phyloP scores from a whole-genome alignment of 2,797 vertebrate species.

The Gephyroberyx darwinii region DNA sequence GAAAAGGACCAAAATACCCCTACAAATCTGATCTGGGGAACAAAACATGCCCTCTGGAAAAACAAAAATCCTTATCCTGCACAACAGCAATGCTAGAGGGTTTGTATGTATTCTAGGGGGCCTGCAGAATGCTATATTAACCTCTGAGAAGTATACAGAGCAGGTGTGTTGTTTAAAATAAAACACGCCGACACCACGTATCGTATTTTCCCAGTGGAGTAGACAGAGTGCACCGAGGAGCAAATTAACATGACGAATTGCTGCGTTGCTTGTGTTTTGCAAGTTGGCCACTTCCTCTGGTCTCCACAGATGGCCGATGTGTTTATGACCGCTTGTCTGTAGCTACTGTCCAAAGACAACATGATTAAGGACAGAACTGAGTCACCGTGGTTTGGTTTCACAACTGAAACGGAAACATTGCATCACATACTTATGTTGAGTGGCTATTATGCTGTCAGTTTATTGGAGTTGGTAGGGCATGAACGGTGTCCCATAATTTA shows the following conservation, averaged over 20 bases:
- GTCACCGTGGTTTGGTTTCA: constrained; percentile 50
- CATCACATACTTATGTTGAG: constrained; percentile 29
- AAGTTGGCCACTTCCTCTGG: constrained; percentile 50
- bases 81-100: neutral
- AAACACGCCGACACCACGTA: constrained; percentile 51
- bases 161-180: constrained; percentile 69
- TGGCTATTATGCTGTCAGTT: constrained; percentile 25
- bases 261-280: constrained; percentile 54
- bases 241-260: constrained; percentile 61
- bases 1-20: too few relatives aligned
- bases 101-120: neutral
- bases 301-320: constrained; percentile 58
- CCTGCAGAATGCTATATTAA: neutral
- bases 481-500: constrained; percentile 2
- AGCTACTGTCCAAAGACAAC: constrained; percentile 41
- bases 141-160: constrained; percentile 26
- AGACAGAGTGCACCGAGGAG: constrained; percentile 48
- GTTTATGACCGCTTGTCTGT: constrained; percentile 45
- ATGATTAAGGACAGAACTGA: constrained; percentile 43
- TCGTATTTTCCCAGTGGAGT: constrained; percentile 23
- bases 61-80: too few relatives aligned
- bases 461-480: constrained; percentile 30
- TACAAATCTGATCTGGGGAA: too few relatives aligned
- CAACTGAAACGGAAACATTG: constrained; percentile 37
- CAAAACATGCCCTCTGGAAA: too few relatives aligned